Evolutionary conservation across 2,888 invertebrate species (phyloP).

Genomic region (Lottia gigantea): DNA sequence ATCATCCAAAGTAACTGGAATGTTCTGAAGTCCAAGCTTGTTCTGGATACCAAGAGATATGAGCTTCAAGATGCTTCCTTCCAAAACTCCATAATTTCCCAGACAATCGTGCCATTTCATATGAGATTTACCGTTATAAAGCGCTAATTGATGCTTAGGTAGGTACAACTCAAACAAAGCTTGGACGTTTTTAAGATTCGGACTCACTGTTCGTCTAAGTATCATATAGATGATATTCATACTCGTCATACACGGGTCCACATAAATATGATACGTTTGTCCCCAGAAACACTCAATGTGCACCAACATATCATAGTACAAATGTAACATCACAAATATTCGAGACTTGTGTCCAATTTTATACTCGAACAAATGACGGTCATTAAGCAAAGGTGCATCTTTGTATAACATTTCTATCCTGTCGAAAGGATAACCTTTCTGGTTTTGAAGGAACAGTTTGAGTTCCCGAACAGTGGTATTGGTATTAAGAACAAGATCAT

Average conservation of each 20-base stretch:
- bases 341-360: slow-evolving; percentile 40
- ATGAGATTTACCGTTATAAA: slow-evolving; percentile 38
- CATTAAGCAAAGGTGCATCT: slow-evolving; percentile 49
- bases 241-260: slow-evolving; percentile 53
- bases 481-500: slow-evolving; percentile 45
- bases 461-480: slow-evolving; percentile 48
- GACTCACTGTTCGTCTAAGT: slow-evolving; percentile 48
- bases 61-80: slow-evolving; percentile 42
- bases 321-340: slow-evolving; percentile 48
- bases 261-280: slow-evolving; percentile 50
- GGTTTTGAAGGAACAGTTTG: slow-evolving; percentile 46
- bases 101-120: slow-evolving; percentile 52
- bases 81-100: slow-evolving; percentile 41
- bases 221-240: slow-evolving; percentile 47
- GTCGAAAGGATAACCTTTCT: slow-evolving; percentile 49
- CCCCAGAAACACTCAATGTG: slow-evolving; percentile 62
- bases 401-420: slow-evolving; percentile 51
- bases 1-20: slow-evolving; percentile 33
- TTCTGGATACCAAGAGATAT: slow-evolving; percentile 54
- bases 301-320: slow-evolving; percentile 45
- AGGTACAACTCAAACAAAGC: slow-evolving; percentile 50
- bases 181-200: slow-evolving; percentile 40
- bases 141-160: slow-evolving; percentile 48
- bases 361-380: slow-evolving; percentile 46
- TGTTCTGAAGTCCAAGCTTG: slow-evolving; percentile 40